phyloP scores from a whole-genome alignment of 2,888 invertebrate species.

The Linhomoeus sp. region DNA sequence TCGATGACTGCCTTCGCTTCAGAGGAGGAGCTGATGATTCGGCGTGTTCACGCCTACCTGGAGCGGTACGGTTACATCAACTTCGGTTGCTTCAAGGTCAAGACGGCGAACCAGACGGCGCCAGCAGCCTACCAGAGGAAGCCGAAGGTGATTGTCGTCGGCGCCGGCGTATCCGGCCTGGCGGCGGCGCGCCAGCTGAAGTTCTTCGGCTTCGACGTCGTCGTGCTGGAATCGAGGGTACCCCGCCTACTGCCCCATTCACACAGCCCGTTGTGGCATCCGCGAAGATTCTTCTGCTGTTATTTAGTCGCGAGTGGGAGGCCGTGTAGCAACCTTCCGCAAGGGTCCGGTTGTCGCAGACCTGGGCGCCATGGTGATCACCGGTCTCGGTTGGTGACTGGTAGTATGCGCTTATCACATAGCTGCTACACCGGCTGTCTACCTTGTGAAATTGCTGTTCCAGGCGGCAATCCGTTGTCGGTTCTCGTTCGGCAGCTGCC shows the following conservation, averaged over 20 bases:
- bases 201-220: constrained; percentile 20
- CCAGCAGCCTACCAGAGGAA: background rate
- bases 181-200: constrained; percentile 18
- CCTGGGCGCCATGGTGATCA: constrained; percentile 87
- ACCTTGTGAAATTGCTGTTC: constrained; percentile 6
- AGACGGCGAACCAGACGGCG: background rate
- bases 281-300: constrained; percentile 4
- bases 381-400: constrained; percentile 45
- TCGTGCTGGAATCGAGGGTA: constrained; percentile 19
- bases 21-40: constrained; percentile 55
- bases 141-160: constrained; percentile 18
- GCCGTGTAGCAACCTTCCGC: constrained; percentile 75
- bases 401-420: background rate
- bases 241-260: background rate
- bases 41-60: constrained; percentile 67
- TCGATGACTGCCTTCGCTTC: constrained; percentile 11
- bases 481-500: constrained; percentile 84
- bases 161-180: constrained; percentile 24
- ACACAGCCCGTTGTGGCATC: background rate
- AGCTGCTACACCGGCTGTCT: background rate
- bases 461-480: constrained; percentile 74
- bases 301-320: constrained; percentile 66
- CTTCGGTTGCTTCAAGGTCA: constrained; percentile 59
- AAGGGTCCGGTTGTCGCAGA: constrained; percentile 39
- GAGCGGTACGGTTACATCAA: constrained; percentile 92